These are phyloP conservation scores for Drosophila maculinotata DNA, from an alignment of 2,888 invertebrate genomes.

Conservation along the genomic window DNA sequence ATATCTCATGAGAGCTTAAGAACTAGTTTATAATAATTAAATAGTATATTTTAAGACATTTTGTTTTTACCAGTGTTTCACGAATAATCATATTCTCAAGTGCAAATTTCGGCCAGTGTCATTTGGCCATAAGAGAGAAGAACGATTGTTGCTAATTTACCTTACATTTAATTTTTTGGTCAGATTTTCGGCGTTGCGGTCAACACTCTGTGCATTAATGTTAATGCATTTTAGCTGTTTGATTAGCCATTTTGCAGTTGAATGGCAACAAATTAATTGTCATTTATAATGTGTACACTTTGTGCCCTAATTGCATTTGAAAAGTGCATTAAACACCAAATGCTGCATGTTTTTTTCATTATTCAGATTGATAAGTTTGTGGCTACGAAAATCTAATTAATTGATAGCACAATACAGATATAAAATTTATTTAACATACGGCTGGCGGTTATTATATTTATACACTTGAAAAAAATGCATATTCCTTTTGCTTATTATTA, in stretches of 20 bases:
- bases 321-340: slow-evolving; percentile 69
- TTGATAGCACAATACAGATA: slow-evolving; percentile 22
- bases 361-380: slow-evolving; percentile 48
- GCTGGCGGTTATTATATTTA: too few species aligned
- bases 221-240: slow-evolving; percentile 76
- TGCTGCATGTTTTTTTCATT: slow-evolving; percentile 20
- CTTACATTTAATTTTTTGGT: slow-evolving; percentile 6
- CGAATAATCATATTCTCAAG: not conserved
- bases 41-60: too few species aligned
- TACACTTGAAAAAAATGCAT: too few species aligned
- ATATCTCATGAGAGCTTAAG: too few species aligned
- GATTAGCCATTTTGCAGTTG: slow-evolving; percentile 64
- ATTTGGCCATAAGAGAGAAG: not conserved
- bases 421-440: too few species aligned
- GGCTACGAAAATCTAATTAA: slow-evolving; percentile 32
- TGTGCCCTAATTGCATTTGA: slow-evolving; percentile 67
- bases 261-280: slow-evolving; percentile 74
- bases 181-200: slow-evolving; percentile 34
- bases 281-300: slow-evolving; percentile 65
- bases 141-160: slow-evolving; percentile 21
- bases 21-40: too few species aligned
- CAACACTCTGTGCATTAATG: slow-evolving; percentile 48
- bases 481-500: not conserved
- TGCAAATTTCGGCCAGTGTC: slow-evolving; percentile 10
- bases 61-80: too few species aligned